Percentiles rank a stretch among this genome's conserved stretches.
These are phyloP conservation scores for Tamandua tetradactyla DNA, from an alignment of 2,797 vertebrate genomes.

Conservation along the genomic window DNA sequence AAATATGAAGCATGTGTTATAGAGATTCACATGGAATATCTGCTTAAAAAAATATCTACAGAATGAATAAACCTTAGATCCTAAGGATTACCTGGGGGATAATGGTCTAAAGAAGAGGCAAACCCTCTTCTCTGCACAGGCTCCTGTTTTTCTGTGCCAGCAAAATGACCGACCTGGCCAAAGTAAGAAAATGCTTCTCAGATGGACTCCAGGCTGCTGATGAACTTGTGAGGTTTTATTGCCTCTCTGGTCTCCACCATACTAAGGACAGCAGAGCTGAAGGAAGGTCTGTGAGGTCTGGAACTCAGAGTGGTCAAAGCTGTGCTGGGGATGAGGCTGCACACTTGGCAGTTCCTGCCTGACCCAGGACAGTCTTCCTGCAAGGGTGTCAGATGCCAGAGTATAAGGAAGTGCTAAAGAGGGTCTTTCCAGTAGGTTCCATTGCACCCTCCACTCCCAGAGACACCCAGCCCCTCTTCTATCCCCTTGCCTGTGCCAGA, in stretches of 20 bases:
- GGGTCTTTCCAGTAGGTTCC: background rate
- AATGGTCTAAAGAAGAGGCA: background rate
- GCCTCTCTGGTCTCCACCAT: background rate
- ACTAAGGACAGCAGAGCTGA: conserved; percentile 54
- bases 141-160: background rate
- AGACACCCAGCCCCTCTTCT: too few relatives aligned
- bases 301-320: fast-evolving
- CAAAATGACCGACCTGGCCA: background rate
- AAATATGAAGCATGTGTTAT: background rate
- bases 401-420: too few relatives aligned
- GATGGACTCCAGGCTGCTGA: conserved; percentile 64
- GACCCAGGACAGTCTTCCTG: background rate
- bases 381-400: fast-evolving
- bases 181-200: conserved; percentile 69
- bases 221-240: conserved; percentile 70
- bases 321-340: too few relatives aligned
- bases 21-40: background rate
- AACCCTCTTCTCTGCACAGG: background rate
- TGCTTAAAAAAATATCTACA: background rate
- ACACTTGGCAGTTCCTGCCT: fast-evolving
- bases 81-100: background rate
- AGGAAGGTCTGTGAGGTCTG: background rate
- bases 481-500: background rate
- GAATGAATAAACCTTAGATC: background rate
- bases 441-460: background rate